Percentiles rank a stretch among this genome's conserved stretches.
phyloP scores from a whole-genome alignment of 2,888 invertebrate species.

The Nematopogon swammerdamellus region DNA sequence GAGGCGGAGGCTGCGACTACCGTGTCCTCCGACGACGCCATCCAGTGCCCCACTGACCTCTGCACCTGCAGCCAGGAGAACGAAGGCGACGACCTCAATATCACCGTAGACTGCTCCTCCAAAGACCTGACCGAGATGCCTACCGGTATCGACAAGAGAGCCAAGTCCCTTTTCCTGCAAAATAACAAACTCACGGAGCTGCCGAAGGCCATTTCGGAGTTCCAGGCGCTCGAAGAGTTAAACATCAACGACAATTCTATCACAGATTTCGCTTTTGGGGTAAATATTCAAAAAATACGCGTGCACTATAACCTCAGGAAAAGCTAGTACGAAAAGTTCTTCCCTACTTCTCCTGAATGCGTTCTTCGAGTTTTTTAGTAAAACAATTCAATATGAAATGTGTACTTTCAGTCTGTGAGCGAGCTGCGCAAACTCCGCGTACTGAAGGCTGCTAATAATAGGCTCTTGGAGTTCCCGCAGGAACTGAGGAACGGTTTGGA shows the following conservation, averaged over 20 bases:
- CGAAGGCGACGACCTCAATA: conserved; percentile 18
- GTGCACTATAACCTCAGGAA: no score
- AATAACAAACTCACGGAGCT: conserved; percentile 40
- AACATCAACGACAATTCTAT: conserved; percentile 36
- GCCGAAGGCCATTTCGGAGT: conserved; percentile 29
- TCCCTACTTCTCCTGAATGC: no score
- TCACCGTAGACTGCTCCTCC: conserved; percentile 46
- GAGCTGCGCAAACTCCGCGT: conserved; percentile 31
- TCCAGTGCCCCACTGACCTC: conserved; percentile 24
- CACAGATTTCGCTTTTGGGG: conserved; percentile 32
- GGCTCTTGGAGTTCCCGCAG: conserved; percentile 36
- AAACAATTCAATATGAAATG: no score
- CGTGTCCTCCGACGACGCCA: conserved; percentile 13
- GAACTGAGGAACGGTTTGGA: conserved; percentile 40
- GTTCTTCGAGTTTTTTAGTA: no score
- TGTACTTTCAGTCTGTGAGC: conserved; percentile 38
- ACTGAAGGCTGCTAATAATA: conserved; percentile 37
- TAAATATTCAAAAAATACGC: conserved; percentile 20
- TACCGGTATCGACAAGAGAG: conserved; percentile 27
- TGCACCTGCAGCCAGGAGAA: conserved; percentile 38
- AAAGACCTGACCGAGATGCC: conserved; percentile 48
- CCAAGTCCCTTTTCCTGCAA: conserved; percentile 34
- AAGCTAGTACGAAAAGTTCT: no score
- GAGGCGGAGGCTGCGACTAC: conserved; percentile 21
- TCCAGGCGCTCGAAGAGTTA: conserved; percentile 33